Percentiles rank a stretch among this genome's conserved stretches.
Evolutionary conservation across 1,140 invertebrate species (phyloP).

Genomic region (Chelonus insularis): DNA sequence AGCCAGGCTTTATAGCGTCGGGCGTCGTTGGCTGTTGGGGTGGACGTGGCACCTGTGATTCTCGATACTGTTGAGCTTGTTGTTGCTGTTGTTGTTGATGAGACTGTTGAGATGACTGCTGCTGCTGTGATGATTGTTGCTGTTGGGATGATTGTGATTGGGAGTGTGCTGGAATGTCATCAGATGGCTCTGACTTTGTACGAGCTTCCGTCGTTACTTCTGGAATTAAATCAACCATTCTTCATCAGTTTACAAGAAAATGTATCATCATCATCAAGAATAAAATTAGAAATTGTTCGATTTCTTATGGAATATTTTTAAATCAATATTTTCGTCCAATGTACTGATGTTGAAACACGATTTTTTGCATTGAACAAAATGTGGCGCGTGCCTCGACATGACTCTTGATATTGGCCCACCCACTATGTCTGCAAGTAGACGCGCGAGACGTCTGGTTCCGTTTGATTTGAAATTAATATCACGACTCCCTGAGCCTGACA

Average conservation of each 20-base stretch:
- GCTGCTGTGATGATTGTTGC: slow-evolving; percentile 45
- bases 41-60: slow-evolving; percentile 50
- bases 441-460: slow-evolving; percentile 31
- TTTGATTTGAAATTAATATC: slow-evolving; percentile 61
- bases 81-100: slow-evolving; percentile 53
- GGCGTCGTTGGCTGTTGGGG: slow-evolving; percentile 61
- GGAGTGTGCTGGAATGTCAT: slow-evolving; percentile 61
- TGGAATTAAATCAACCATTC: slow-evolving; percentile 31
- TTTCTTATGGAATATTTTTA: too few species aligned
- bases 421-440: neutral
- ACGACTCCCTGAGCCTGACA: slow-evolving; percentile 58
- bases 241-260: too few species aligned
- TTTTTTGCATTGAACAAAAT: neutral
- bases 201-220: slow-evolving; percentile 52
- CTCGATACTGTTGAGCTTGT: slow-evolving; percentile 47
- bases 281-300: too few species aligned
- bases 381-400: neutral
- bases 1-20: slow-evolving; percentile 56
- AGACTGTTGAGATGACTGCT: slow-evolving; percentile 38
- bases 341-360: neutral
- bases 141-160: slow-evolving; percentile 53
- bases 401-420: slow-evolving; percentile 4
- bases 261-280: too few species aligned
- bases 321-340: neutral
- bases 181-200: slow-evolving; percentile 52